Evolutionary conservation across 1,140 invertebrate species (phyloP).

Genomic region (Copidosoma floridanum): DNA sequence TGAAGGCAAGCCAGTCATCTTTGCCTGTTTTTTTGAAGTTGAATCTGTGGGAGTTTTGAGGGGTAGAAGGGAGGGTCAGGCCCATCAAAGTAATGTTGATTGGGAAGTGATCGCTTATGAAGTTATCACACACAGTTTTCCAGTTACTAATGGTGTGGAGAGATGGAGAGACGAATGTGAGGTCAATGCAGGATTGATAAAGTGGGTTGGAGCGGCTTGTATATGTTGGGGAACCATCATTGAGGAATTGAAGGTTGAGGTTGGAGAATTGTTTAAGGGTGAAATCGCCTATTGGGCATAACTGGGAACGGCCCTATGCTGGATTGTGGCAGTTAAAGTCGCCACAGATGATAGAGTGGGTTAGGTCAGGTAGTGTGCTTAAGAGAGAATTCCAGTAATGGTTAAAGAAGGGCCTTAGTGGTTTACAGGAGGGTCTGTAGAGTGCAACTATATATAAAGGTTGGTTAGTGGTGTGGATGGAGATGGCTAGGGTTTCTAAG

Average conservation of each 20-base stretch:
- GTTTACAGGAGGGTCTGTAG: neutral
- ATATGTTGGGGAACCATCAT: neutral
- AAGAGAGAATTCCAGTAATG: neutral
- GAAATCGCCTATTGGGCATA: neutral
- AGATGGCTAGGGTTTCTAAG: neutral
- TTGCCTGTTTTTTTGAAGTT: no score
- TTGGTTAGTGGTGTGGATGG: neutral
- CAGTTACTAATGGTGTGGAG: no score
- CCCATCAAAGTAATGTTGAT: no score
- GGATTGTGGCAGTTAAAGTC: neutral
- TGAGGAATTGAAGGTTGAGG: neutral
- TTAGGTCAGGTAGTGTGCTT: neutral
- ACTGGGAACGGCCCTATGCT: neutral
- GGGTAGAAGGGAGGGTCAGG: no score
- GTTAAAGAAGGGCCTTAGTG: neutral
- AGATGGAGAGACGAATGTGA: neutral
- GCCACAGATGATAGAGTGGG: neutral
- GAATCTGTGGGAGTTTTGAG: no score
- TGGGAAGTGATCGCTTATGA: no score
- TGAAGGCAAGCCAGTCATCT: no score
- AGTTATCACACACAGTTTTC: no score
- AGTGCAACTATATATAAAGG: neutral
- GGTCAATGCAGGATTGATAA: neutral
- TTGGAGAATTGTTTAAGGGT: neutral
- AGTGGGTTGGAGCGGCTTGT: neutral